phyloP scores from a whole-genome alignment of 2,888 invertebrate species.

The Epinotia ramella region DNA sequence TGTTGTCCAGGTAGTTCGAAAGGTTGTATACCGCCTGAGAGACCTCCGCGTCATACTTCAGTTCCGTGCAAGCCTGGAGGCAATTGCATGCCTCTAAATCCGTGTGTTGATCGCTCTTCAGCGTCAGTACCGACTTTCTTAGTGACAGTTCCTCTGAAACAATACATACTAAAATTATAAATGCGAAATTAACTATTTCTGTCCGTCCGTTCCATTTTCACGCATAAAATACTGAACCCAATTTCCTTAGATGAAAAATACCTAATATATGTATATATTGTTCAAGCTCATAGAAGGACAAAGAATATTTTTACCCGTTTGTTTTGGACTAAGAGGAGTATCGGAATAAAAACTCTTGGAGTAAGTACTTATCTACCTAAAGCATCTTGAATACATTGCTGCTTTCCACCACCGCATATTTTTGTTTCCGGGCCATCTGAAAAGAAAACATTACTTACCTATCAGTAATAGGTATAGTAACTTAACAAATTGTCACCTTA shows the following conservation, averaged over 20 bases:
- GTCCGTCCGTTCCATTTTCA: too few species aligned
- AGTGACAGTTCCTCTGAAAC: constrained; percentile 59
- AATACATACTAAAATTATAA: not conserved
- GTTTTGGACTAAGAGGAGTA: too few species aligned
- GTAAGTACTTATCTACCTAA: constrained; percentile 53
- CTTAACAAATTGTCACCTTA: too few species aligned
- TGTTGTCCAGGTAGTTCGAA: constrained; percentile 53
- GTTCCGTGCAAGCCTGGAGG: constrained; percentile 85
- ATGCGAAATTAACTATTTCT: too few species aligned
- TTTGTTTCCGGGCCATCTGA: constrained; percentile 58
- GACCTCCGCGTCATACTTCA: constrained; percentile 87
- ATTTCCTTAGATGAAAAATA: too few species aligned
- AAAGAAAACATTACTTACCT: constrained; percentile 21
- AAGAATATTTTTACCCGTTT: too few species aligned
- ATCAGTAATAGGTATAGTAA: not conserved
- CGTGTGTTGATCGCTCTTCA: constrained; percentile 44
- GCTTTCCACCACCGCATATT: constrained; percentile 64
- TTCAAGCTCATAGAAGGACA: too few species aligned
- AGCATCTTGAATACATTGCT: constrained; percentile 57
- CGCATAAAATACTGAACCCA: too few species aligned
- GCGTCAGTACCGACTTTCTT: constrained; percentile 52
- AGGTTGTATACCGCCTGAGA: constrained; percentile 85
- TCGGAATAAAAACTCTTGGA: too few species aligned
- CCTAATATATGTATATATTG: too few species aligned
- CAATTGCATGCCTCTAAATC: constrained; percentile 71